Conservation (phyloP, 2,113 vertebrate species). For the Pelodiscus sinensis region DNA sequence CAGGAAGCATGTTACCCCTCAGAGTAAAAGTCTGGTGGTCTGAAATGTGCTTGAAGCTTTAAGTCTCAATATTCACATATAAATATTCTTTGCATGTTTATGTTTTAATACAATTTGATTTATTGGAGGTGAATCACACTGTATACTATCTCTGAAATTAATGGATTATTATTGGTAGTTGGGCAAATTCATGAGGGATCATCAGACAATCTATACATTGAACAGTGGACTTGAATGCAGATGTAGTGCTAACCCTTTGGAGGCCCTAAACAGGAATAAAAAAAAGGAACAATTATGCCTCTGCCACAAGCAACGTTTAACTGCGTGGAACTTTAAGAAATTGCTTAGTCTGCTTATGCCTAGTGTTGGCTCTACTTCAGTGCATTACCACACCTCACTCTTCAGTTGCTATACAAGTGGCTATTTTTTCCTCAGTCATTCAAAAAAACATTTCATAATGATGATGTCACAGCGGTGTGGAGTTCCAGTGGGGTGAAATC, state of each 20-base stretch:
- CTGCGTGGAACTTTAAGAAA: background rate
- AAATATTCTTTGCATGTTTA: constrained; percentile 60
- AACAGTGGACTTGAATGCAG: background rate
- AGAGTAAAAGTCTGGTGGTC: constrained; percentile 53
- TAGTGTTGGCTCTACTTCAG: background rate
- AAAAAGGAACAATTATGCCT: too few relatives aligned
- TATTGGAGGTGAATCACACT: constrained; percentile 64
- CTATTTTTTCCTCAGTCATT: background rate
- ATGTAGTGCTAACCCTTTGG: background rate
- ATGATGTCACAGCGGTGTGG: fast-evolving
- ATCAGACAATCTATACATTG: background rate
- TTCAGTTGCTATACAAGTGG: background rate
- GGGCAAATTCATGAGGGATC: constrained; percentile 9
- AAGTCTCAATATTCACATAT: constrained; percentile 64
- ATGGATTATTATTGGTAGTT: constrained; percentile 51
- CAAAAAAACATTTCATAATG: background rate
- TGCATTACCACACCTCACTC: background rate
- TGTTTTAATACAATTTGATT: constrained; percentile 53
- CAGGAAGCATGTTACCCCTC: background rate
- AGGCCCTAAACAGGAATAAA: background rate
- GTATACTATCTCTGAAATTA: constrained; percentile 38
- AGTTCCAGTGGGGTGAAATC: background rate
- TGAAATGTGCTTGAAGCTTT: constrained; percentile 46
- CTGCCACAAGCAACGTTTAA: background rate
- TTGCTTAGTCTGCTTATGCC: background rate